These are phyloP conservation scores for Artibeus jamaicensis DNA, from an alignment of 2,797 vertebrate genomes.

Conservation along the genomic window DNA sequence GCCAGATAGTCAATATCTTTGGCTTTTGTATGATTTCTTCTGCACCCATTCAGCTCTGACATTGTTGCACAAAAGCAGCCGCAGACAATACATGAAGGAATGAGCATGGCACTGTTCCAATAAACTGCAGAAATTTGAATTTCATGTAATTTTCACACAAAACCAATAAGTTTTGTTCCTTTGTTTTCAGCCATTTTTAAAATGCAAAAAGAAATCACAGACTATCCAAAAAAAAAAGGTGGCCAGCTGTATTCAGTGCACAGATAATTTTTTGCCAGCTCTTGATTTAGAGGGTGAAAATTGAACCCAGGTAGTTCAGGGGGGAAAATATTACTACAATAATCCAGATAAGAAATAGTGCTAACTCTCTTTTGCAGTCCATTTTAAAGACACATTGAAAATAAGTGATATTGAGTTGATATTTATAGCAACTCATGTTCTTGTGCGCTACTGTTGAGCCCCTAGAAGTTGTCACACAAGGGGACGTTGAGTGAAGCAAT, in stretches of 20 bases:
- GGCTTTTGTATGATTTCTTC: not conserved
- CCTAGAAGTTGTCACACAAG: not conserved
- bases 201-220: not conserved
- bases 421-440: not conserved
- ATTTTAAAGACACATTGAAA: not conserved
- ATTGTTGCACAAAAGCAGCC: not conserved
- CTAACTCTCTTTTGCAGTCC: not conserved
- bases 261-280: not conserved
- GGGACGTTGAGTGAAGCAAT: not conserved
- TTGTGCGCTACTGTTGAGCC: not conserved
- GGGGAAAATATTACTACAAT: not conserved
- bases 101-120: not conserved
- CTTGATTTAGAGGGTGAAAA: not conserved
- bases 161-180: not conserved
- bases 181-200: not conserved
- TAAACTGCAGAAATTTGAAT: not conserved
- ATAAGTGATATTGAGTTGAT: not conserved
- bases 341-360: not conserved
- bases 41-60: not conserved
- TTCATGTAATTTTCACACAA: not conserved
- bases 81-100: not conserved
- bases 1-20: not conserved
- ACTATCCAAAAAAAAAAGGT: not conserved
- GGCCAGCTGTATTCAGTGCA: not conserved
- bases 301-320: not conserved